Base-by-base conservation (phyloP, 92 coral and sea anemone genomes). In the Epizoanthus illoricatus region DNA sequence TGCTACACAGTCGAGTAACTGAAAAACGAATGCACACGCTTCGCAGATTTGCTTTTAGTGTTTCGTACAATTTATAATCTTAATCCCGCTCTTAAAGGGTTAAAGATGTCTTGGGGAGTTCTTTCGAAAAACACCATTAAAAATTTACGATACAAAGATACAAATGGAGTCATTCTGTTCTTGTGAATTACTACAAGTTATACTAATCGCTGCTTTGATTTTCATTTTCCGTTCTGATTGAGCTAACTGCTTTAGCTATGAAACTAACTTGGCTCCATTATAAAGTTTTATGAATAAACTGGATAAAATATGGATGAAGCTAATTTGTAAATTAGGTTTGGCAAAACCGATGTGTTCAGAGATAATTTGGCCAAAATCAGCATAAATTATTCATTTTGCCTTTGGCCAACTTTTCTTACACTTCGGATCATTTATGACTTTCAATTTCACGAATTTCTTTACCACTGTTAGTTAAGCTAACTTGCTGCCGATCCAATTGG, bases 191-290 rank as follows among this genome's bases (percentile, higher is more conserved):
- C 47, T 42, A 42, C 15, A 49, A 49, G 56, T 49, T 13, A 43
- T 43, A 43, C 56, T 49, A 7, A 8, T 17, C 33, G 42, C n/a
- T 24, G 42, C 33, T 28, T 65, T 3, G 10, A 21, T 9, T 65
- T 65, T 17, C 70, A 65, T 5, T 24, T 65, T 68, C 72, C 72
- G n/a, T 68, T 68, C 49, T 39, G 49, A 68, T 13, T 68, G 72
- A 33, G 49, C 16, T 68, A 68, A 39, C 7, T 33, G 47, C 52
- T 24, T 16, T 2, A 2, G 17, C 70, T 24, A 28, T 65, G 40
- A 24, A 17, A 19, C 41, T 11, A 65, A 23, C 43, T 39, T 68
- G 47, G 42, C 72, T 68, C 42, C 49, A 68, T 68, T 36, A n/a
- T 68, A 5, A 68, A 68, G 45, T 18, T 66, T 41, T 66, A 33